Percentiles rank a stretch among this genome's conserved stretches.
Conservation (phyloP, 2,797 vertebrate genomes). For the Euthynnus affinis region DNA sequence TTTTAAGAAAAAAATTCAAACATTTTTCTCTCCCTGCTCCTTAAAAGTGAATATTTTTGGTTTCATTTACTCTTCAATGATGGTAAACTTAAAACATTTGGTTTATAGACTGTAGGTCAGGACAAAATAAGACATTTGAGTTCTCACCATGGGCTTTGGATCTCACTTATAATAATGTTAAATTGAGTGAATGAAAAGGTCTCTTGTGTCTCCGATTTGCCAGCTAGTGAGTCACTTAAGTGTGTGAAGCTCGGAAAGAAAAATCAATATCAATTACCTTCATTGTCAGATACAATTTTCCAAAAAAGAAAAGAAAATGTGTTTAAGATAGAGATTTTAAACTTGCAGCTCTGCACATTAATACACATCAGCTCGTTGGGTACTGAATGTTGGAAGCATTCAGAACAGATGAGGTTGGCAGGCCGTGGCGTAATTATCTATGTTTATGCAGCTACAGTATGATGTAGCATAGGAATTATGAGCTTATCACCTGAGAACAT, state of each 20-base stretch:
- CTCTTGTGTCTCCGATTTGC: not conserved
- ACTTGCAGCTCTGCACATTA: not conserved
- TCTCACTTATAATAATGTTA: not conserved
- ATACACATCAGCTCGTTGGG: not conserved
- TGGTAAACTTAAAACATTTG: too few species aligned
- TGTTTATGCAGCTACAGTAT: not conserved
- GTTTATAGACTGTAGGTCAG: too few species aligned
- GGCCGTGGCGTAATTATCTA: not conserved
- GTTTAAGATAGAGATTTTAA: not conserved
- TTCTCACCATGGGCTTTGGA: too few species aligned
- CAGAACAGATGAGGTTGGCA: not conserved
- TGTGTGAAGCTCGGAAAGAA: not conserved
- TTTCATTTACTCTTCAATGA: not conserved
- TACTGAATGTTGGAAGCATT: not conserved
- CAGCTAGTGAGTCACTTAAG: slow-evolving; percentile 13
- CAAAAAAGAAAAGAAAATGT: not conserved
- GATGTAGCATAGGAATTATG: not conserved
- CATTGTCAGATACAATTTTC: not conserved
- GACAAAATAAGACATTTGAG: too few species aligned
- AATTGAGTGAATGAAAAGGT: not conserved
- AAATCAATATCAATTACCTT: not conserved
- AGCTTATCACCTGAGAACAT: not conserved
- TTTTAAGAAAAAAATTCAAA: too few species aligned
- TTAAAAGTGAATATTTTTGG: too few species aligned
- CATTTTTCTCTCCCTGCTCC: too few species aligned